These are phyloP conservation scores for Bombus fervidus DNA, from an alignment of 1,140 invertebrate genomes.

Conservation along the genomic window DNA sequence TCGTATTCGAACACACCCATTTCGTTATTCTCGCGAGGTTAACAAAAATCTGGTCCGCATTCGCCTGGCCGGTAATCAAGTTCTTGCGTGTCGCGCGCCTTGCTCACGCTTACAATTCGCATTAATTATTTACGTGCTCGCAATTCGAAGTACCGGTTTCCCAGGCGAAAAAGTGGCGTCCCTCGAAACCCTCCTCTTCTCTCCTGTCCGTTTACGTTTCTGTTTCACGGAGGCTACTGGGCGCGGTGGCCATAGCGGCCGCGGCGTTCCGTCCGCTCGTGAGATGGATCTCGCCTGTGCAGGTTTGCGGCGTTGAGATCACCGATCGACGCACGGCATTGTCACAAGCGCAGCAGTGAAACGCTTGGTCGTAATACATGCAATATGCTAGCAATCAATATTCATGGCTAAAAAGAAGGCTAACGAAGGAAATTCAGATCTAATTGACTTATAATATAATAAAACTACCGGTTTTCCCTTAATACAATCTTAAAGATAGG, in stretches of 20 bases:
- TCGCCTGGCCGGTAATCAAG: neutral
- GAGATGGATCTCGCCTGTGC: neutral
- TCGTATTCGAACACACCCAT: too few relatives aligned
- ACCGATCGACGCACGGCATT: neutral
- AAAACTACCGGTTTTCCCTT: too few relatives aligned
- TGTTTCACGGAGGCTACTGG: neutral
- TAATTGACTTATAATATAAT: neutral
- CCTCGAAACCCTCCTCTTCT: neutral
- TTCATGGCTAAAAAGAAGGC: neutral
- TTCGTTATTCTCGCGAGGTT: neutral
- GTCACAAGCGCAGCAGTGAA: neutral
- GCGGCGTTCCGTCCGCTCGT: too few relatives aligned
- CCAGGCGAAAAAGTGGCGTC: neutral
- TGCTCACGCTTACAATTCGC: neutral
- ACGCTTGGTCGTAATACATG: neutral
- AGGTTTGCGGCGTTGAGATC: conserved; percentile 10
- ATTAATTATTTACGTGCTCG: conserved; percentile 15
- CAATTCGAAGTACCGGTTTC: neutral
- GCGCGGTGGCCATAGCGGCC: too few relatives aligned
- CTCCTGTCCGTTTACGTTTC: neutral
- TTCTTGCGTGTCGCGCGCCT: neutral
- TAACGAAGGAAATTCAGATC: neutral
- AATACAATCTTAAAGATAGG: too few relatives aligned
- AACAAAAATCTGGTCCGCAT: neutral
- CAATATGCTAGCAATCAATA: neutral